phyloP scores from a whole-genome alignment of 2,113 vertebrate species.

The Entomyzon cyanotis region DNA sequence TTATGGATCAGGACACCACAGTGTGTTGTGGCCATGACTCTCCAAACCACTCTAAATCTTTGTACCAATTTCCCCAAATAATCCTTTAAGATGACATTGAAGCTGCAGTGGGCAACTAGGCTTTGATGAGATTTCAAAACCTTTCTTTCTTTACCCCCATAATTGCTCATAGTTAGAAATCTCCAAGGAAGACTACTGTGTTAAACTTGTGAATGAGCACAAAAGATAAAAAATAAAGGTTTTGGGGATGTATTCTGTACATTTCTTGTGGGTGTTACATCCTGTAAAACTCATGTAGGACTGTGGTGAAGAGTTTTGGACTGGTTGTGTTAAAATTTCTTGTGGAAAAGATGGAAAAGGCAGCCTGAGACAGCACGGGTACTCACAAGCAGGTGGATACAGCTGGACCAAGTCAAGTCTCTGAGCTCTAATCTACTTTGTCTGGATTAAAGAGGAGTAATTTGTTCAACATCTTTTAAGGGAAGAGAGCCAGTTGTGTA shows the following conservation, averaged over 20 bases:
- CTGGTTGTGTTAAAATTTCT: neutral
- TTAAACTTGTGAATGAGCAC: neutral
- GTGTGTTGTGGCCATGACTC: neutral
- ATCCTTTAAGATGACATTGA: neutral
- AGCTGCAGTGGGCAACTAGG: neutral
- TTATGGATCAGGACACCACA: neutral
- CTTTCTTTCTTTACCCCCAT: neutral
- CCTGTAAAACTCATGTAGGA: neutral
- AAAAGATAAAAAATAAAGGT: neutral
- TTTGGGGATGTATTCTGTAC: neutral
- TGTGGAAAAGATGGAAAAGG: neutral
- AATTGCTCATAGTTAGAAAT: neutral
- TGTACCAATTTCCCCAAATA: neutral
- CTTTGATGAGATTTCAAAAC: neutral
- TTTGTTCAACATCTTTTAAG: conserved; percentile 65
- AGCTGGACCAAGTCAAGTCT: conserved; percentile 43
- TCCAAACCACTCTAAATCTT: neutral
- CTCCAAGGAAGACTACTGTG: neutral
- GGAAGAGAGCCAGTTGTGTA: conserved; percentile 39
- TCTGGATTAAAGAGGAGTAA: conserved; percentile 70
- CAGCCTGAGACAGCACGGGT: neutral
- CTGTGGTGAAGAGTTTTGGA: neutral
- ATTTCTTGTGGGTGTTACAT: neutral
- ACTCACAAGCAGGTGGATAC: conserved; percentile 44
- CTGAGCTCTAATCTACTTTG: conserved; percentile 63